phyloP scores from a whole-genome alignment of 2,797 vertebrate genomes.

The Microctenopoma stevenorrisi region DNA sequence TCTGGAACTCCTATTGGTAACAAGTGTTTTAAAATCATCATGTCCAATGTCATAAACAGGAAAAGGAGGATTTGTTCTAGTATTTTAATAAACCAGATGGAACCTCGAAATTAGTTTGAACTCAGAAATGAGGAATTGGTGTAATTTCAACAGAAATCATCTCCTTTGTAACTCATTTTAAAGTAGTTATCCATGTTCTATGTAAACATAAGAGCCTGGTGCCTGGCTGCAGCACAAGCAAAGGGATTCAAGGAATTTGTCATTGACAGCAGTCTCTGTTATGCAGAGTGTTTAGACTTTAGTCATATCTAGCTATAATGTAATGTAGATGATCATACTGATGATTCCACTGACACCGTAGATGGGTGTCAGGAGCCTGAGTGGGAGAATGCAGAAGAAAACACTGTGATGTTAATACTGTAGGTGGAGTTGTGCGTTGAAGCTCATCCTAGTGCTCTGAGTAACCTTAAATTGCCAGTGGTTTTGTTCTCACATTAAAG shows the following conservation, averaged over 20 bases:
- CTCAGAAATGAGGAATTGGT: not conserved
- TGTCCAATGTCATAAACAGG: no score
- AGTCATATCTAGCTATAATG: conserved; percentile 5
- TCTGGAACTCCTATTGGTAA: not conserved
- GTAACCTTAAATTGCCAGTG: not conserved
- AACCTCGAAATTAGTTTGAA: not conserved
- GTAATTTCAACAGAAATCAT: not conserved
- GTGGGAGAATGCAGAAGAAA: conserved; percentile 11
- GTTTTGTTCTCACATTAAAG: not conserved
- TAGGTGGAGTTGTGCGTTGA: not conserved
- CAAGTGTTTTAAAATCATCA: no score
- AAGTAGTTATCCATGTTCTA: not conserved
- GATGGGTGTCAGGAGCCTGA: conserved; percentile 4
- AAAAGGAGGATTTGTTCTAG: no score
- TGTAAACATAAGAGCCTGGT: not conserved
- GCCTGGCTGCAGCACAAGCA: conserved; percentile 8
- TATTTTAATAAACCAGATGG: no score
- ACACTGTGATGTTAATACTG: not conserved
- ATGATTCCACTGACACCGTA: conserved; percentile 15
- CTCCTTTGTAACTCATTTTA: not conserved
- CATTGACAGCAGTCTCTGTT: not conserved
- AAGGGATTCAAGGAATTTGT: conserved; percentile 2
- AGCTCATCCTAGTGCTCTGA: not conserved
- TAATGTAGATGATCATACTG: conserved; percentile 3
- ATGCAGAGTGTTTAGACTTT: conserved; percentile 5